Percentiles rank a stretch among this genome's conserved stretches.
Conservation (phyloP, 2,797 vertebrate genomes). For the Myotis vivesi region DNA sequence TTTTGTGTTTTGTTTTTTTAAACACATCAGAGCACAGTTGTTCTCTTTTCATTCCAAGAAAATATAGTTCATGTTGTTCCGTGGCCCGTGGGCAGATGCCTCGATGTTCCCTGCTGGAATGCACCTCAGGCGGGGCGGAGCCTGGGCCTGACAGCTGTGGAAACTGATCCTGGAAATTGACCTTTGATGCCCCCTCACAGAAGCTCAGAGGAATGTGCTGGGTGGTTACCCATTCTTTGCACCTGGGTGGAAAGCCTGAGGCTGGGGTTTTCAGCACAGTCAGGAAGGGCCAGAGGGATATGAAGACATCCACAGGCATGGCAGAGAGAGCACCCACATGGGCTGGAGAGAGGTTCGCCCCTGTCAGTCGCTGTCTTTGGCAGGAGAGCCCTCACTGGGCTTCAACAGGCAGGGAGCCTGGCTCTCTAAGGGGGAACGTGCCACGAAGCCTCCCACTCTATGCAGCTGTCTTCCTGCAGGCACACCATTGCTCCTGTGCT, state of each 20-base stretch:
- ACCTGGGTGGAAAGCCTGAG: neutral
- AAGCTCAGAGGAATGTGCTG: slow-evolving; percentile 22
- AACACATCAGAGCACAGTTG: neutral
- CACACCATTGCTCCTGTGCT: neutral
- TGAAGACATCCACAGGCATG: neutral
- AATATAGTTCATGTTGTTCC: neutral
- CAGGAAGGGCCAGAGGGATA: neutral
- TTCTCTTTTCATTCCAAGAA: slow-evolving; percentile 43
- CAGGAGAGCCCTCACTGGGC: neutral
- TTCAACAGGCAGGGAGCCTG: neutral
- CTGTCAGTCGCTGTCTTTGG: neutral
- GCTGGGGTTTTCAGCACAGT: neutral
- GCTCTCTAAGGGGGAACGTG: neutral
- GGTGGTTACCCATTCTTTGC: neutral
- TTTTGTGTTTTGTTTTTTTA: neutral
- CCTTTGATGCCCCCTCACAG: neutral
- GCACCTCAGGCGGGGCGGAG: neutral
- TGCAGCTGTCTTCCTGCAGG: neutral
- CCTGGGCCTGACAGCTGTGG: neutral
- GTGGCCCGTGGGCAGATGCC: neutral
- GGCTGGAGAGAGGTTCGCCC: neutral
- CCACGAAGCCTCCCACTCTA: neutral
- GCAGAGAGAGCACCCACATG: neutral
- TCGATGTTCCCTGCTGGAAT: neutral
- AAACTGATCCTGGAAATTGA: slow-evolving; percentile 18